Evolutionary conservation across 1,140 invertebrate species (phyloP).

Genomic region (Megalopta genalis): DNA sequence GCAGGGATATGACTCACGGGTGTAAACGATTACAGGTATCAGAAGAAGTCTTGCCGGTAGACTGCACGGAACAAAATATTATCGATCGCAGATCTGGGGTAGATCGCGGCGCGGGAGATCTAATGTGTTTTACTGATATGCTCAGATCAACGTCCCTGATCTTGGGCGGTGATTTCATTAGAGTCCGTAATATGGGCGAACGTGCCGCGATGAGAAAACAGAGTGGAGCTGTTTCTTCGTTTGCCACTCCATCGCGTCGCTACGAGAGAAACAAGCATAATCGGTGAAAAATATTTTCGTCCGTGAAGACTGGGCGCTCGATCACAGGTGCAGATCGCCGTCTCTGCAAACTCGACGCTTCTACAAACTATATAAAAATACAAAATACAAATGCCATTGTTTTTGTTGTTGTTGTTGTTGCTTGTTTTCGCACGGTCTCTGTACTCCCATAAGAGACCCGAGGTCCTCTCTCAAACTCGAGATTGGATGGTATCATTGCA

Average conservation of each 20-base stretch:
- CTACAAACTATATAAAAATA: slow-evolving; percentile 80
- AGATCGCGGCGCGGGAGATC: neutral
- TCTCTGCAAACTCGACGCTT: slow-evolving; percentile 43
- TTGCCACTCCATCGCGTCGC: too few species aligned
- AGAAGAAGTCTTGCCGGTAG: slow-evolving; percentile 41
- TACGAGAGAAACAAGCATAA: neutral
- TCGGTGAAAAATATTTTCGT: slow-evolving; percentile 33
- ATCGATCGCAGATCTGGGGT: neutral
- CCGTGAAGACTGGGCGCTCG: slow-evolving; percentile 44
- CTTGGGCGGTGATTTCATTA: neutral
- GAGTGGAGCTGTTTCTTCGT: neutral
- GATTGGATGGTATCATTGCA: slow-evolving; percentile 27
- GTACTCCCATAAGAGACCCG: neutral
- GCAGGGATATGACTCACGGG: slow-evolving; percentile 66
- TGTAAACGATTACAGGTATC: slow-evolving; percentile 46
- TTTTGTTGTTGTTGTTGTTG: neutral
- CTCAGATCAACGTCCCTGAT: slow-evolving; percentile 7
- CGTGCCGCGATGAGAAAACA: too few species aligned
- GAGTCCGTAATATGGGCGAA: too few species aligned
- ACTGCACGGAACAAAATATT: slow-evolving; percentile 48
- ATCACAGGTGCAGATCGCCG: slow-evolving; percentile 50
- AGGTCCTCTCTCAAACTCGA: neutral
- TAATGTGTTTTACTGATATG: slow-evolving; percentile 9
- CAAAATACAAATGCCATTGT: slow-evolving; percentile 74
- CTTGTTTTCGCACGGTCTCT: neutral